Evolutionary conservation across 2,797 vertebrate species (phyloP).

Genomic region (Alfaro cultratus): DNA sequence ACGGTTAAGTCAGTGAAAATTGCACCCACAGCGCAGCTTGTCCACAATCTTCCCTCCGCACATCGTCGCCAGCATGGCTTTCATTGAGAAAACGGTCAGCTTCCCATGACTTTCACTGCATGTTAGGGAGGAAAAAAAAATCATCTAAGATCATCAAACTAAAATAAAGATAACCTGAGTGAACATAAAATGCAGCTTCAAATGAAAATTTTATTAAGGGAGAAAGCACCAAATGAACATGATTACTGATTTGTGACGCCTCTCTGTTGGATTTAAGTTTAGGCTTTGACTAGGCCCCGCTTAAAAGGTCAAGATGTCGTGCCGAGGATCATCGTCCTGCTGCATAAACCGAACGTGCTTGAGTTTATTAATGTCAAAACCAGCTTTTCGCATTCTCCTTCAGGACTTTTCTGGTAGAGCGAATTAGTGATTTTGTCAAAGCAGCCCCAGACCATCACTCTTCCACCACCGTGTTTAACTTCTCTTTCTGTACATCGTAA

Average conservation of each 20-base stretch:
- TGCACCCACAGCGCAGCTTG: conserved; percentile 89
- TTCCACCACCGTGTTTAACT: not conserved
- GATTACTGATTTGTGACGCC: too few species aligned
- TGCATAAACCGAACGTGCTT: not conserved
- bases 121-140: not conserved
- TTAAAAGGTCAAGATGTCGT: not conserved
- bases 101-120: conserved; percentile 96
- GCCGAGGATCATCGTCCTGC: not conserved
- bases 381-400: not conserved
- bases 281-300: not conserved
- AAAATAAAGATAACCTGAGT: not conserved
- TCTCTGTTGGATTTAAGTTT: not conserved
- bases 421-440: not conserved
- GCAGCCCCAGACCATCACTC: not conserved
- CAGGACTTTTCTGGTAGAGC: not conserved
- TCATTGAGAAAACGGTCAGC: conserved; percentile 96
- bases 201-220: not conserved
- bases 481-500: not conserved
- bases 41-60: conserved; percentile 98
- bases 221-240: not conserved
- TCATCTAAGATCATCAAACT: not conserved
- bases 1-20: conserved; percentile 12
- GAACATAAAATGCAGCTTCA: not conserved
- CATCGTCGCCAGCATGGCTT: conserved; percentile 96
- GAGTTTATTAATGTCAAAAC: not conserved